Percentiles rank a stretch among this genome's conserved stretches.
phyloP scores from a whole-genome alignment of 2,113 vertebrate genomes.

The Willisornis vidua region DNA sequence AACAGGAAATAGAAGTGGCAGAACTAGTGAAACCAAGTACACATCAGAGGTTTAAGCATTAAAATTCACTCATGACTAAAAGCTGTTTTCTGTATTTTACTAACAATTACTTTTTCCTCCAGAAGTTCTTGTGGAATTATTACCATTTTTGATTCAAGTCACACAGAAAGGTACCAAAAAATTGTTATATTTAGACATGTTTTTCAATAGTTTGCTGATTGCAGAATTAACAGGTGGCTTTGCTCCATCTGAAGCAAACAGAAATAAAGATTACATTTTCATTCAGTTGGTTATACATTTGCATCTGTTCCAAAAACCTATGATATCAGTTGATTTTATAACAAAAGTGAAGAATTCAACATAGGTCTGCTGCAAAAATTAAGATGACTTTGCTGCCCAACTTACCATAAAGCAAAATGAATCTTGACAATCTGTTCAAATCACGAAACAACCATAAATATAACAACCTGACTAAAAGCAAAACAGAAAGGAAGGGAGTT shows the following conservation, averaged over 20 bases:
- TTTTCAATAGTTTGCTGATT: not conserved
- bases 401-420: not conserved
- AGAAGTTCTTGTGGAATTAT: not conserved
- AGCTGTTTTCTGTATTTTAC: not conserved
- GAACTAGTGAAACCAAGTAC: constrained; percentile 10
- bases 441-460: not conserved
- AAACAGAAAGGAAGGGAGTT: constrained; percentile 13
- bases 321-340: not conserved
- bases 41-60: not conserved
- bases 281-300: not conserved
- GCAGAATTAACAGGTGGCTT: constrained; percentile 15
- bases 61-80: not conserved
- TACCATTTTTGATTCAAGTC: not conserved
- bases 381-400: not conserved
- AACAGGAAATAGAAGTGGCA: constrained; percentile 33
- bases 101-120: not conserved
- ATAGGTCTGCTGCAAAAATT: not conserved
- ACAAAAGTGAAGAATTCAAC: not conserved
- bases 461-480: not conserved
- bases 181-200: not conserved
- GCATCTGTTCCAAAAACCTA: not conserved
- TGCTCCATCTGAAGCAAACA: not conserved
- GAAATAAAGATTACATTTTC: constrained; percentile 1
- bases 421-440: constrained; percentile 30
- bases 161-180: not conserved